Conservation (phyloP, 2,113 vertebrate species). For the Rhynchomys soricoides region DNA sequence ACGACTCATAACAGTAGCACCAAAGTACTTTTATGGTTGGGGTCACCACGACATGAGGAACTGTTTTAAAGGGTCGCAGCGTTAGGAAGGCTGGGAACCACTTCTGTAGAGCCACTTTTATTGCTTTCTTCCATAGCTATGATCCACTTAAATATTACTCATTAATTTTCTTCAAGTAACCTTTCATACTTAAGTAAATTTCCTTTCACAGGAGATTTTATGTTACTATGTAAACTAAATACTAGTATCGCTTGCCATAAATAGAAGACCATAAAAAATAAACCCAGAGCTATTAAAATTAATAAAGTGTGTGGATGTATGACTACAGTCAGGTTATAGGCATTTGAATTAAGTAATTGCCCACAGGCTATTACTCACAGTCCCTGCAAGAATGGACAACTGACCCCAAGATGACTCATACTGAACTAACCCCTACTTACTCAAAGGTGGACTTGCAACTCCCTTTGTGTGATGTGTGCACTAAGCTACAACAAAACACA, state of each 20-base stretch:
- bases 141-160: not conserved
- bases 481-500: not conserved
- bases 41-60: not conserved
- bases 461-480: not conserved
- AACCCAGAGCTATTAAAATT: slow-evolving; percentile 37
- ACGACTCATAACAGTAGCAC: not conserved
- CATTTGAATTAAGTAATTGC: slow-evolving; percentile 8
- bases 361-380: not conserved
- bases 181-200: slow-evolving; percentile 26
- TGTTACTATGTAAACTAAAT: slow-evolving; percentile 29
- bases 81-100: not conserved
- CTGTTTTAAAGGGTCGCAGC: not conserved
- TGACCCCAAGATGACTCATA: not conserved
- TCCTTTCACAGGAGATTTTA: slow-evolving; percentile 31
- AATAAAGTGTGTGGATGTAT: not conserved
- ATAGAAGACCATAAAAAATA: slow-evolving; percentile 42
- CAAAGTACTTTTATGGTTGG: not conserved
- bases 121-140: not conserved
- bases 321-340: not conserved
- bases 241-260: not conserved
- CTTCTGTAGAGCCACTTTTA: not conserved
- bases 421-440: not conserved
- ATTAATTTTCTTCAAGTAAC: not conserved
- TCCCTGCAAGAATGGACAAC: not conserved
- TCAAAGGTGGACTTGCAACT: not conserved